These are phyloP conservation scores for Lasioglossum villosulum DNA, from an alignment of 2,888 invertebrate species.

Conservation along the genomic window DNA sequence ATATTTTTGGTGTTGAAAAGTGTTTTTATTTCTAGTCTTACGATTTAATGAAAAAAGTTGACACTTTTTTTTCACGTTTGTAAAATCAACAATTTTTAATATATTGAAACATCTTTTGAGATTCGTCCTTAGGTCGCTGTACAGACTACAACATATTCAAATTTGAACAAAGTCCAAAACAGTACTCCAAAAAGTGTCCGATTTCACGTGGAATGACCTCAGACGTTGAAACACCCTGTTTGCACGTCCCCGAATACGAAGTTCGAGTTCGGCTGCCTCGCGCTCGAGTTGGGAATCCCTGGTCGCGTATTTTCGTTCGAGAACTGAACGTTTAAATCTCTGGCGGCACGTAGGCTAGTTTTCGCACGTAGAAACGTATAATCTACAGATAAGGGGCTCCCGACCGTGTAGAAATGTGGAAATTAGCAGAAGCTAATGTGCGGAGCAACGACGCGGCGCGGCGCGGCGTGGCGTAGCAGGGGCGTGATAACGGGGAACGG, in stretches of 20 bases:
- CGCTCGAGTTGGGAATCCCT: background rate
- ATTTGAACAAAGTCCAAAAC: too few species aligned
- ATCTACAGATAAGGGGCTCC: constrained; percentile 9
- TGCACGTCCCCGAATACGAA: background rate
- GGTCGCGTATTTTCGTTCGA: background rate
- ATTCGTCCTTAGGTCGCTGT: too few species aligned
- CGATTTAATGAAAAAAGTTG: too few species aligned
- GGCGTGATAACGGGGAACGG: constrained; percentile 15
- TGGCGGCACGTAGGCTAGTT: background rate
- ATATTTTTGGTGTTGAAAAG: too few species aligned
- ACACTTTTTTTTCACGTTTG: too few species aligned
- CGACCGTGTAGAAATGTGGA: background rate
- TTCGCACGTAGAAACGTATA: background rate
- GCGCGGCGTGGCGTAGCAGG: background rate
- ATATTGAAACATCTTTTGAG: too few species aligned
- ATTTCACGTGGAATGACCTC: background rate
- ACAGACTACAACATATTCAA: too few species aligned
- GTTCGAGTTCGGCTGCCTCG: background rate
- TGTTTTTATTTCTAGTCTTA: too few species aligned
- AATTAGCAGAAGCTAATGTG: constrained; percentile 6
- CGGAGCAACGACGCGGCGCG: background rate
- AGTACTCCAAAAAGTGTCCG: too few species aligned
- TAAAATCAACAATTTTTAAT: too few species aligned
- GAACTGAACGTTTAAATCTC: background rate
- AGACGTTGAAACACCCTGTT: background rate